Evolutionary conservation across 2,113 vertebrate species (phyloP).

Genomic region (Embiotoca jacksoni): DNA sequence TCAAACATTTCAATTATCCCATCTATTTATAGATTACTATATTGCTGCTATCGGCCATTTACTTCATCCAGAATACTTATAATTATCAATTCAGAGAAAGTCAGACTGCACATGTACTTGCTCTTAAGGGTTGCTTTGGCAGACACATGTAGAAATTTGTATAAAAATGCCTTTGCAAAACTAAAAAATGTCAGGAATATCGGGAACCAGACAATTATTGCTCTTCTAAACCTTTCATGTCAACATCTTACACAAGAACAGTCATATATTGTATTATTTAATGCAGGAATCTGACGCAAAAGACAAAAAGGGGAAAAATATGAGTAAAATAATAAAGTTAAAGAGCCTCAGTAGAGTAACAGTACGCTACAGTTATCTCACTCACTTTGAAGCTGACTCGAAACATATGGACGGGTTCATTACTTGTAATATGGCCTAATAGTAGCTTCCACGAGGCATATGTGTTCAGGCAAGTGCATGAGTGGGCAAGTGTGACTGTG

Average conservation of each 20-base stretch:
- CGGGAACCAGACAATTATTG: background rate
- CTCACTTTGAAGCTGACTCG: conserved; percentile 53
- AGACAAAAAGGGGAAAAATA: background rate
- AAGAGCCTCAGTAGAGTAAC: background rate
- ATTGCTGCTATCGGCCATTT: too few relatives aligned
- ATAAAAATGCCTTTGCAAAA: too few relatives aligned
- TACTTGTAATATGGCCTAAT: conserved; percentile 74
- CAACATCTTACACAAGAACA: background rate
- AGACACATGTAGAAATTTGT: too few relatives aligned
- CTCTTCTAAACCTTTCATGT: background rate
- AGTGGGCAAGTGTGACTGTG: conserved; percentile 9
- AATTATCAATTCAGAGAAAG: too few relatives aligned
- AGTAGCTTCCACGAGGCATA: conserved; percentile 57
- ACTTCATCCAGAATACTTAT: too few relatives aligned
- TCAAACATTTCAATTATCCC: too few relatives aligned
- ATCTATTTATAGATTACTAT: too few relatives aligned
- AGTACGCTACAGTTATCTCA: conserved; percentile 9
- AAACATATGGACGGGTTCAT: conserved; percentile 76
- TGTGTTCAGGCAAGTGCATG: conserved; percentile 37
- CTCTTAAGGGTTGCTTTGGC: too few relatives aligned
- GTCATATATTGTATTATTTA: too few relatives aligned
- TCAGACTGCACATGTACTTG: too few relatives aligned
- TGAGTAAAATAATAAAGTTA: background rate
- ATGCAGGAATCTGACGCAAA: background rate
- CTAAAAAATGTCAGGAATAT: too few relatives aligned